Evolutionary conservation across 2,888 invertebrate genomes (phyloP).

Genomic region (Aphidius colemani): DNA sequence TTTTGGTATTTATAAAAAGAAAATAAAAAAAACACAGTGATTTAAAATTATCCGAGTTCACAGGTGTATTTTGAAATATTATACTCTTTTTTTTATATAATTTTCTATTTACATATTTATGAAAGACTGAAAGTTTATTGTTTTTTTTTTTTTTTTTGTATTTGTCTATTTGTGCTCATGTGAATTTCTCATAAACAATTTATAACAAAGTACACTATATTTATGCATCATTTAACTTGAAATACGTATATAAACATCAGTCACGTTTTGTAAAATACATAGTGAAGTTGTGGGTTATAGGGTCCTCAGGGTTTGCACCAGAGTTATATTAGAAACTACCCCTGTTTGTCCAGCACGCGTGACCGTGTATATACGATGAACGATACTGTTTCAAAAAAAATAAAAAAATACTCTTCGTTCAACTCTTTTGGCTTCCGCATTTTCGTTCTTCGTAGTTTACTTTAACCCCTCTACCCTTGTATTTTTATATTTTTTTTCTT

Average conservation of each 20-base stretch:
- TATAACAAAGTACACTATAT: neutral
- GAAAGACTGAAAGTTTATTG: no score
- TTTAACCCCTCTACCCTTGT: constrained; percentile 41
- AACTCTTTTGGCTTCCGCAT: constrained; percentile 15
- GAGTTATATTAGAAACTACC: constrained; percentile 53
- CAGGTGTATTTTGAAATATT: no score
- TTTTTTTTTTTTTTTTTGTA: no score
- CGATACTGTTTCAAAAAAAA: constrained; percentile 50
- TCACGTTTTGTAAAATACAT: no score
- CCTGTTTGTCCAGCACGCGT: constrained; percentile 56
- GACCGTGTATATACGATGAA: constrained; percentile 47
- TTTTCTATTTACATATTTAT: no score
- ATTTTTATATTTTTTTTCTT: constrained; percentile 9
- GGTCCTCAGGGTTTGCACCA: constrained; percentile 31
- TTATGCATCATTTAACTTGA: neutral
- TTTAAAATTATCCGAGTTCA: no score
- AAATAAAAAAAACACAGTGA: no score
- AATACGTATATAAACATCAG: no score
- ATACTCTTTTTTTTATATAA: no score
- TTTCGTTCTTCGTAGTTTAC: constrained; percentile 43
- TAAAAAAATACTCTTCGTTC: constrained; percentile 15
- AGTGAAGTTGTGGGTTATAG: constrained; percentile 20
- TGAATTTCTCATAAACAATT: no score
- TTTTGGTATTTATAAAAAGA: no score
- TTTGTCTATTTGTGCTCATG: no score